These are phyloP conservation scores for Mormyrus iriodes DNA, from an alignment of 2,113 vertebrate genomes.

Conservation along the genomic window DNA sequence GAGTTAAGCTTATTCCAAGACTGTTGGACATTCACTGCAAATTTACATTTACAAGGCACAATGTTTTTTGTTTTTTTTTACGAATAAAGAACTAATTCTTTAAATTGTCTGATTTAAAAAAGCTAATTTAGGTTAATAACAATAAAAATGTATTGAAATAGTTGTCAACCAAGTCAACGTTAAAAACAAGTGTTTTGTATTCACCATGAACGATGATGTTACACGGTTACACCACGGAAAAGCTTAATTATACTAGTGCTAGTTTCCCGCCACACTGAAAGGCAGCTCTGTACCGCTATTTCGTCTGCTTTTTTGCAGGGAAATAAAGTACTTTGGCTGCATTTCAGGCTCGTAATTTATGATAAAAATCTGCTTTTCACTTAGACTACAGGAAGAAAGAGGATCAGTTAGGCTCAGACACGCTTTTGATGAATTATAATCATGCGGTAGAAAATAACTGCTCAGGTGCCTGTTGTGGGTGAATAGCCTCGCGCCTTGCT, in stretches of 20 bases:
- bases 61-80: neutral
- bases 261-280: neutral
- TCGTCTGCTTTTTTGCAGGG: neutral
- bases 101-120: neutral
- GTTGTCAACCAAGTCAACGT: neutral
- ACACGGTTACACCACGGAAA: neutral
- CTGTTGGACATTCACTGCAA: neutral
- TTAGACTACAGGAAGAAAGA: neutral
- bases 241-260: neutral
- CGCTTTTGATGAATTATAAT: neutral
- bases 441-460: neutral
- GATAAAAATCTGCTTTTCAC: neutral
- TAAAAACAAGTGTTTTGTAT: neutral
- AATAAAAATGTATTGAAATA: neutral
- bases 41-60: neutral
- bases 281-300: neutral
- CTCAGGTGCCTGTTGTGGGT: neutral
- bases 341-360: neutral
- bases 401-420: neutral
- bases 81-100: neutral
- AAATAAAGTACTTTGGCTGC: neutral
- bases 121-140: neutral
- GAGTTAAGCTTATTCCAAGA: neutral
- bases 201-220: neutral
- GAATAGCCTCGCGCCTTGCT: neutral